A percentile compares a stretch with the other conserved stretches of the same genome.
Conservation (phyloP, 2,113 vertebrate genomes). For the Rattus rattus region DNA sequence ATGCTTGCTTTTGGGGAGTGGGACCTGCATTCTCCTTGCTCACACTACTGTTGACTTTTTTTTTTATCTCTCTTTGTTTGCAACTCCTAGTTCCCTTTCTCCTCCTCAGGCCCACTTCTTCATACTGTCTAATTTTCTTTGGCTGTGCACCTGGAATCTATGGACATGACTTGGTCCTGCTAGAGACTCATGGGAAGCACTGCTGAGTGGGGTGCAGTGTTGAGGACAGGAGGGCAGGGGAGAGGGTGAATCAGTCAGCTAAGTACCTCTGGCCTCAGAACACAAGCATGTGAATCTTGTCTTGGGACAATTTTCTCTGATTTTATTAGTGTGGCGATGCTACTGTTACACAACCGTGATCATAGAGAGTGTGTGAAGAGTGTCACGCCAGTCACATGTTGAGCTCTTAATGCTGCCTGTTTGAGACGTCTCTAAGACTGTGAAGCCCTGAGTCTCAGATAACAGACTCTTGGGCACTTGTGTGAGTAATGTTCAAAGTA, state of each 20-base stretch:
- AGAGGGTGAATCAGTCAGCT: not conserved
- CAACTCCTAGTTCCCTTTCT: not conserved
- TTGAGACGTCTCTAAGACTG: not conserved
- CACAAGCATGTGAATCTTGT: slow-evolving; percentile 46
- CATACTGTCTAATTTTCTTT: not conserved
- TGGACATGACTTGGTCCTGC: not conserved
- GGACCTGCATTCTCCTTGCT: not conserved
- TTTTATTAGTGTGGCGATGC: slow-evolving; percentile 29
- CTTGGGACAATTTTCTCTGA: slow-evolving; percentile 26
- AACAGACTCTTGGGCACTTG: not conserved
- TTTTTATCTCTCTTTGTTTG: not conserved
- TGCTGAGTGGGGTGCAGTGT: not conserved
- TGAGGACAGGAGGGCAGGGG: not conserved
- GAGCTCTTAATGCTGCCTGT: slow-evolving; percentile 46
- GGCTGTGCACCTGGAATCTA: not conserved
- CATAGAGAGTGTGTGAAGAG: not conserved
- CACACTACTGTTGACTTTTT: not conserved
- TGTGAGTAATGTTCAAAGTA: not conserved
- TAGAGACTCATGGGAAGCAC: not conserved
- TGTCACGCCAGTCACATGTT: not conserved
- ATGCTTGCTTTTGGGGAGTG: not conserved
- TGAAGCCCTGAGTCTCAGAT: not conserved
- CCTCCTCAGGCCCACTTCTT: not conserved
- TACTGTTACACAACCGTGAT: slow-evolving; percentile 5
- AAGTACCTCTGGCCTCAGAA: slow-evolving; percentile 37